Conservation (phyloP, 2,888 invertebrate genomes). For the Trissolcus japonicus region DNA sequence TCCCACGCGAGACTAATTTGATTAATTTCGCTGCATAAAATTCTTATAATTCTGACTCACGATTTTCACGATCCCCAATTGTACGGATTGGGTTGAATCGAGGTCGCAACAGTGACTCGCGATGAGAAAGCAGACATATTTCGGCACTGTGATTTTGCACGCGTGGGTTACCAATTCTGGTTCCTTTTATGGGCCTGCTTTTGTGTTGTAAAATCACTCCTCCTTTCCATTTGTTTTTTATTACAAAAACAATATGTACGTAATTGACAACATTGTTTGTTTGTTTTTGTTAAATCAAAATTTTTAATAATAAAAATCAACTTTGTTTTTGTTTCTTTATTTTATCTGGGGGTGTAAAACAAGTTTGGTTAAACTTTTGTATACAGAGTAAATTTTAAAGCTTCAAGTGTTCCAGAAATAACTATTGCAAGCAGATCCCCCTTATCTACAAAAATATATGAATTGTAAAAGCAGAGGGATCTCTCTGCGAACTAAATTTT, state of each 20-base stretch:
- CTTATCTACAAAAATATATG: slow-evolving; percentile 40
- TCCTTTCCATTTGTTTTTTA: neutral
- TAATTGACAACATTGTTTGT: no score
- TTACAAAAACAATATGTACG: no score
- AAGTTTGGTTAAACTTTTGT: neutral
- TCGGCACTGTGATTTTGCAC: slow-evolving; percentile 43
- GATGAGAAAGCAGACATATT: slow-evolving; percentile 51
- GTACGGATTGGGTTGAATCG: slow-evolving; percentile 30
- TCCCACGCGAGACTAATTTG: slow-evolving; percentile 41
- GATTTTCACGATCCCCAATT: slow-evolving; percentile 44
- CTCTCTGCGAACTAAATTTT: slow-evolving; percentile 29
- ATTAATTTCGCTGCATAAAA: slow-evolving; percentile 46
- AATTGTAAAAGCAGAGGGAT: slow-evolving; percentile 21
- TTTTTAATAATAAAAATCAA: neutral
- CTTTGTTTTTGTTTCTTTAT: neutral
- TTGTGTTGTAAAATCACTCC: slow-evolving; percentile 11
- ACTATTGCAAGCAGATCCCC: slow-evolving; percentile 19
- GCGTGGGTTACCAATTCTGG: slow-evolving; percentile 40
- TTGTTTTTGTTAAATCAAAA: neutral
- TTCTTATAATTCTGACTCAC: slow-evolving; percentile 39
- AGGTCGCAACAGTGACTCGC: slow-evolving; percentile 38
- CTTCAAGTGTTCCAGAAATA: slow-evolving; percentile 31
- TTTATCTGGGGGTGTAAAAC: neutral
- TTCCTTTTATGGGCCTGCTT: slow-evolving; percentile 43
- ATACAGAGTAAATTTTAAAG: slow-evolving; percentile 6